Base-by-base conservation (phyloP, 2,888 invertebrate species). In the Caenorhabditis panamensis region DNA sequence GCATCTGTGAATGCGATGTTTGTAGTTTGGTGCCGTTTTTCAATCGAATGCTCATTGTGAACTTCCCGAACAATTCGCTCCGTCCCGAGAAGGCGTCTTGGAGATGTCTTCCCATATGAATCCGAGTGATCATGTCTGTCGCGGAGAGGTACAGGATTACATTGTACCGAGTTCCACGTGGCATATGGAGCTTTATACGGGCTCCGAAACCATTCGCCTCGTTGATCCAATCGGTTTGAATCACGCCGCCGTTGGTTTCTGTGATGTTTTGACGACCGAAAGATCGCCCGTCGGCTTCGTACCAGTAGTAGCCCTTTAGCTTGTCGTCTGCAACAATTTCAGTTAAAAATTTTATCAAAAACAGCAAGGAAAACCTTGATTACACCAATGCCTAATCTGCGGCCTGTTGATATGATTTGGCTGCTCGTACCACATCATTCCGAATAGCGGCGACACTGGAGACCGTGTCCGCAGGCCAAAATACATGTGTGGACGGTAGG, bases 401-500 rank as follows among this genome's bases (percentile, higher is more conserved):
- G 87, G 86, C 37, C 68, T 64, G 16, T 44, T 24, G 11, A 64
- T 26, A 4, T 71, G 58, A 13, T 63, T 56, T n/a, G 89, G 88
- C 78, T 93, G 95, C 82, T 95, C 94, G 91, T 97, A 96, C 98
- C 86, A 86, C 82, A 84, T 83, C 82, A 86, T 92, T 0, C 99
- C 99, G 89, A 96, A 94, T 0, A 96, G 94, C 0, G 96, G 94
- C 0, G 97, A 96, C 68, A 94, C 93, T 0, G 96, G 95, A 91
- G 95, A 95, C 67, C 97, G 93, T 0, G 95, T 96, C 92, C 96
- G 96, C 91, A 99, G 92, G 0, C 96, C 97, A 91, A 97, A 93
- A 92, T 97, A 97, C 1, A 94, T 93, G 0, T 95, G 95, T 0
- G 96, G 94, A 26, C 96, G 90, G 91, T 97, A 98, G 0, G 95